Percentiles rank a stretch among this genome's conserved stretches.
phyloP scores from a whole-genome alignment of 2,888 invertebrate genomes.

The Lymantria monacha region DNA sequence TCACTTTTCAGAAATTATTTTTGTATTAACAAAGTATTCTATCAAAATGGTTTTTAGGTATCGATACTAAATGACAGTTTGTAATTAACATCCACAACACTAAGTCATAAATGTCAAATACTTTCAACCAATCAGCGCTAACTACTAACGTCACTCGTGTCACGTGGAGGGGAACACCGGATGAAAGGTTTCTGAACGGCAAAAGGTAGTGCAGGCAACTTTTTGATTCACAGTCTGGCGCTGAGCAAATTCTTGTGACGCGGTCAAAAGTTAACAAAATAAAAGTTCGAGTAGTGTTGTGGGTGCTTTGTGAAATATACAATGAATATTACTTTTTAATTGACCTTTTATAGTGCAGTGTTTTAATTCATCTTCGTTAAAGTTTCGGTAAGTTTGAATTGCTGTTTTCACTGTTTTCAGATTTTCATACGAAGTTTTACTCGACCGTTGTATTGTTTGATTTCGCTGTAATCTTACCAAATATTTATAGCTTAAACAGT shows the following conservation, averaged over 20 bases:
- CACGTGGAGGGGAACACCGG: constrained; percentile 47
- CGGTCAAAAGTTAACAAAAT: constrained; percentile 39
- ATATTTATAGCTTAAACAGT: constrained; percentile 20
- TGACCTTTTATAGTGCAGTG: constrained; percentile 43
- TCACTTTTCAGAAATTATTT: too few relatives aligned
- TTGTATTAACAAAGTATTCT: too few relatives aligned
- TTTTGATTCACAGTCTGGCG: constrained; percentile 33
- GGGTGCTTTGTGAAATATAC: constrained; percentile 63
- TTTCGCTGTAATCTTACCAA: constrained; percentile 52
- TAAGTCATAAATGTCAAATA: background rate
- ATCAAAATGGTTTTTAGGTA: background rate
- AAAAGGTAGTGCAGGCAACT: constrained; percentile 24
- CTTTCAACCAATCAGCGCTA: constrained; percentile 32
- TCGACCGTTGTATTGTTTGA: constrained; percentile 49
- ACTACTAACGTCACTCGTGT: constrained; percentile 33
- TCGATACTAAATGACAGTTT: constrained; percentile 7
- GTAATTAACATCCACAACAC: constrained; percentile 1
- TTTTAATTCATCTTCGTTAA: constrained; percentile 36
- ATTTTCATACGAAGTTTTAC: constrained; percentile 40
- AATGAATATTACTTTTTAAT: constrained; percentile 66
- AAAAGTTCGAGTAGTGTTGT: constrained; percentile 57
- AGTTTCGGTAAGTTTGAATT: constrained; percentile 52
- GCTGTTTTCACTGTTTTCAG: constrained; percentile 21
- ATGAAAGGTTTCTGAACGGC: constrained; percentile 39
- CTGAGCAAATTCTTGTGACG: constrained; percentile 50